Percentiles rank a stretch among this genome's conserved stretches.
Evolutionary conservation across 2,888 invertebrate species (phyloP).

Genomic region (Melipona bicolor): DNA sequence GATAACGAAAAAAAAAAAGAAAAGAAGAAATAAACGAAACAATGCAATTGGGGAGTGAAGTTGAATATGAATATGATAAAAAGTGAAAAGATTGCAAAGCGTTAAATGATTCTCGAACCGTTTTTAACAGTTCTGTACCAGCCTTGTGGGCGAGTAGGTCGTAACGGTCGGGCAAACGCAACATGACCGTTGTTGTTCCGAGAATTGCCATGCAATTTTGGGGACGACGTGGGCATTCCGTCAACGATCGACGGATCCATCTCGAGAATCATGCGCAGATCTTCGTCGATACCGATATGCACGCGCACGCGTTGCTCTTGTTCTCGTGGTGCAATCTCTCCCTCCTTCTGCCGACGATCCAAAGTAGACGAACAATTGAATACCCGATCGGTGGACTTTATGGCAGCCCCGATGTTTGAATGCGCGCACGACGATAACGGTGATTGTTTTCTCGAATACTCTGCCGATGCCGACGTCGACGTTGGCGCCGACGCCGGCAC

Average conservation of each 20-base stretch:
- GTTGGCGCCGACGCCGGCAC: constrained; percentile 45
- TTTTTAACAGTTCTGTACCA: constrained; percentile 77
- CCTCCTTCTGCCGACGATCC: constrained; percentile 23
- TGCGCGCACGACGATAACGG: constrained; percentile 15
- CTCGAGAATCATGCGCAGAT: constrained; percentile 87
- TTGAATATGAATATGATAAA: no score
- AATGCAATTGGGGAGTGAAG: neutral
- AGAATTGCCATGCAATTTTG: constrained; percentile 41
- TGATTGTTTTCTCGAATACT: neutral
- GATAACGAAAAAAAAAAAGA: neutral
- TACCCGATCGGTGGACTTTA: neutral
- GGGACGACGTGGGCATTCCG: constrained; percentile 71
- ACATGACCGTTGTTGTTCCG: constrained; percentile 58
- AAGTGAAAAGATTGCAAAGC: neutral
- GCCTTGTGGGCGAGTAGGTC: constrained; percentile 81
- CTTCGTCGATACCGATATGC: constrained; percentile 86
- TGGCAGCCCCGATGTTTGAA: neutral
- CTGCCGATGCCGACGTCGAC: constrained; percentile 47
- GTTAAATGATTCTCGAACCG: constrained; percentile 44
- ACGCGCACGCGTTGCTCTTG: constrained; percentile 83
- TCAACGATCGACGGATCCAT: constrained; percentile 88
- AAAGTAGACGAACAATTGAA: neutral
- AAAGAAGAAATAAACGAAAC: neutral
- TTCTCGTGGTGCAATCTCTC: constrained; percentile 8
- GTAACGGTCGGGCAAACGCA: constrained; percentile 72